phyloP scores from a whole-genome alignment of 35 echinoderm and acorn worm genomes.

The Chiridota heheva region DNA sequence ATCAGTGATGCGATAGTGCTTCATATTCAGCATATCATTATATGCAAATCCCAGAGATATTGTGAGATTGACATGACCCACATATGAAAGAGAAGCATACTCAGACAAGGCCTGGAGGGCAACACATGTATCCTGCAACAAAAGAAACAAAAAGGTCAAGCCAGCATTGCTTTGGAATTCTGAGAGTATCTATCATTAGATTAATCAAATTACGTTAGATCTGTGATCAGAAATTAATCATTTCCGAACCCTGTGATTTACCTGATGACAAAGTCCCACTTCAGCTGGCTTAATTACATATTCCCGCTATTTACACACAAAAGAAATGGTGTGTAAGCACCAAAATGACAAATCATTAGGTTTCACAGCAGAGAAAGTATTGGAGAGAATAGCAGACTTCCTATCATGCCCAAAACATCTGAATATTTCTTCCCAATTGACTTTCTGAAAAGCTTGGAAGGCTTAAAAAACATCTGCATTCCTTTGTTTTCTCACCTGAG shows the following conservation, averaged over 20 bases:
- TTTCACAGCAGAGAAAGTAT: too few relatives aligned
- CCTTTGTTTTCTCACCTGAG: conserved; percentile 81
- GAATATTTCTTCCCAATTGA: too few relatives aligned
- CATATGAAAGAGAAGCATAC: conserved; percentile 93
- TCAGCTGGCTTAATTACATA: too few relatives aligned
- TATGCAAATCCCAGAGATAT: conserved; percentile 73
- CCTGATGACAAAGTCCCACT: too few relatives aligned
- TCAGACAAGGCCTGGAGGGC: conserved; percentile 90
- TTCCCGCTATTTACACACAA: too few relatives aligned
- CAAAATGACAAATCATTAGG: too few relatives aligned
- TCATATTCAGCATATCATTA: conserved; percentile 41
- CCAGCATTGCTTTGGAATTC: not conserved
- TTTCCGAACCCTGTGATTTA: not conserved
- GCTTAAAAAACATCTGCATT: too few relatives aligned
- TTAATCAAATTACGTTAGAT: not conserved
- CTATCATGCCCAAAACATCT: too few relatives aligned
- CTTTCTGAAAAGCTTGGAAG: too few relatives aligned
- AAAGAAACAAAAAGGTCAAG: conserved; percentile 1
- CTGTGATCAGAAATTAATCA: not conserved
- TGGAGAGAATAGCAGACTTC: too few relatives aligned
- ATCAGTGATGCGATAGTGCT: conserved; percentile 77
- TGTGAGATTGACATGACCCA: conserved; percentile 76
- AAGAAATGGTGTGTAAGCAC: too few relatives aligned
- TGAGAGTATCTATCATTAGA: not conserved
- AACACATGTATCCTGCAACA: conserved; percentile 84